Evolutionary conservation across 2,797 vertebrate genomes (phyloP), one percentile per base, ranked within the genome.

Genomic region (Pyrocephalus nanus): DNA sequence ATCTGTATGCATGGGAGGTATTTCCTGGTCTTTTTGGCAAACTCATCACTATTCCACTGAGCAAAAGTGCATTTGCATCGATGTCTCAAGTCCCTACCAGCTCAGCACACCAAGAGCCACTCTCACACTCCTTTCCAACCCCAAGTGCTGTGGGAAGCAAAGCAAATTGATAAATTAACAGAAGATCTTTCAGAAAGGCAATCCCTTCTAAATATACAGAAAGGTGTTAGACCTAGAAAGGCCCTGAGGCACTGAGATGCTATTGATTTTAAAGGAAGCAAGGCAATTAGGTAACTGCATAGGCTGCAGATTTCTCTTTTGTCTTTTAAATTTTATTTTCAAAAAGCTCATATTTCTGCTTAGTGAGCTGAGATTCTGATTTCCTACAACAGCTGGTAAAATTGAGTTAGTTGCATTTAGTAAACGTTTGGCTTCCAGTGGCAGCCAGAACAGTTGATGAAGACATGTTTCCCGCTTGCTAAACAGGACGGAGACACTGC

Each of bases 41-140:
- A 70, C 93, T 96, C 92, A 96, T 95, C 92, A 42, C 51, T 94
- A 95, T 96, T 95, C 94, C 22, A 42, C 62, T 53, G 80, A 90
- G 96, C 75, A 81, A 50, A 90, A 95, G 69, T 72, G 70, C 30
- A 88, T 90, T 94, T 90, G 93, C 82, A 91, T 95, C 20, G 70
- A 85, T 64, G 45, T 71, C 78, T 91, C 26, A 64, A 70, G 57
- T 34, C 67, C 43, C 57, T 72, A 34, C 45, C 0, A 91, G 81
- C 45, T 78, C 75, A 71, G 85, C 47, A 77, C 69, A 91, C 58
- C 72, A 74, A 67, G 62, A 69, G 50, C 54, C 0, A 11, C 50
- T 78, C 62, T 71, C 12, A 2, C 57, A 71, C 43, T 62, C 43
- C 47, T 32, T 75, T 92, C 54, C 62, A 80, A 30, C 16, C 3